A percentile compares a stretch with the other conserved stretches of the same genome.
Conservation (phyloP, 2,797 vertebrate species). For the Micrastur ruficollis region DNA sequence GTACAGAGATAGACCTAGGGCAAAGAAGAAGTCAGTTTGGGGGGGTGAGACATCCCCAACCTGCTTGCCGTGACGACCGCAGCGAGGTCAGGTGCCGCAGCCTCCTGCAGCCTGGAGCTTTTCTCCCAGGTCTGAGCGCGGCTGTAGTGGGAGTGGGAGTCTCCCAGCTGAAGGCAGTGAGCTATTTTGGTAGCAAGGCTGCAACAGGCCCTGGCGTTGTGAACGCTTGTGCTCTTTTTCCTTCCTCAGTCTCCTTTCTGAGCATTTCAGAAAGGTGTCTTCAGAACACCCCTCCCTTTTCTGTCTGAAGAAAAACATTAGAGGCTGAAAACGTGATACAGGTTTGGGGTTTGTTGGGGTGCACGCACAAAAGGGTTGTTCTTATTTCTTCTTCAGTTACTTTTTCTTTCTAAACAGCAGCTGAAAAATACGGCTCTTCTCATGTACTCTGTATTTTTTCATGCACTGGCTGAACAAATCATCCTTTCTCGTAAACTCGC, state of each 20-base stretch:
- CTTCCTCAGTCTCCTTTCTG: not conserved
- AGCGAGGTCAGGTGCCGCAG: not conserved
- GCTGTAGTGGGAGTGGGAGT: not conserved
- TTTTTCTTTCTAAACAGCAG: not conserved
- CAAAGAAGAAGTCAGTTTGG: not conserved
- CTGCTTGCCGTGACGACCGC: not conserved
- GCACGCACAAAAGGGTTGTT: constrained; percentile 14
- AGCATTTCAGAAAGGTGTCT: not conserved
- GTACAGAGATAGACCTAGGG: not conserved
- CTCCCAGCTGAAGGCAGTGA: not conserved
- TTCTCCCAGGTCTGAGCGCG: not conserved
- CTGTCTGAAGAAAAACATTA: not conserved
- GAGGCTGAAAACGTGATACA: constrained; percentile 20
- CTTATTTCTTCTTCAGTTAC: constrained; percentile 11
- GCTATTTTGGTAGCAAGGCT: not conserved
- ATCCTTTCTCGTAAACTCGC: not conserved
- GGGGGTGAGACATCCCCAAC: not conserved
- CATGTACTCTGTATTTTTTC: not conserved
- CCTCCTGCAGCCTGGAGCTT: not conserved
- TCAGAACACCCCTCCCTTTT: not conserved
- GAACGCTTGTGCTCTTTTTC: not conserved
- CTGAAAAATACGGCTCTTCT: not conserved
- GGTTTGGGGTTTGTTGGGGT: not conserved
- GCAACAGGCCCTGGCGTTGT: not conserved
- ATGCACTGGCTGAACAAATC: constrained; percentile 5